These are phyloP conservation scores for Poecile montanus DNA, from an alignment of 2,797 vertebrate species.

Conservation along the genomic window DNA sequence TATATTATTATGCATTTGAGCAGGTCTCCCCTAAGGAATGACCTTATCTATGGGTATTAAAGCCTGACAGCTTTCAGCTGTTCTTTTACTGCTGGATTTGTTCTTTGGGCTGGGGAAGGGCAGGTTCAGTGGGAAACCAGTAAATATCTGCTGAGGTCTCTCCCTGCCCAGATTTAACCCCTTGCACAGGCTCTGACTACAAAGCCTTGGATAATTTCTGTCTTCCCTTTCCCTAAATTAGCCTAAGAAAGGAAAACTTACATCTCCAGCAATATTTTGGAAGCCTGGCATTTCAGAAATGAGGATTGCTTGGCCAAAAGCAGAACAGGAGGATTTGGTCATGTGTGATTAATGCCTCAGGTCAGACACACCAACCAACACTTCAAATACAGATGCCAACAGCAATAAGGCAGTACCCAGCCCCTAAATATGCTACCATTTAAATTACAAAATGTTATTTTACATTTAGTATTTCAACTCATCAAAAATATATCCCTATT, in stretches of 20 bases:
- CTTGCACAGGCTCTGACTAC: background rate
- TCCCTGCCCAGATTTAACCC: background rate
- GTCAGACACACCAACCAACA: accelerated
- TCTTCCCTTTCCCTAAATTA: background rate
- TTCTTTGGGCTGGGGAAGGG: background rate
- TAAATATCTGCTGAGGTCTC: background rate
- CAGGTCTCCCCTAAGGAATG: conserved; percentile 37
- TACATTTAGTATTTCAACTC: background rate
- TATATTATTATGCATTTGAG: conserved; percentile 48
- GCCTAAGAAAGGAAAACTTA: background rate
- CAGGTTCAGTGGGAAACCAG: background rate
- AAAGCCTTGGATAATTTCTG: background rate
- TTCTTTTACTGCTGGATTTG: conserved; percentile 38
- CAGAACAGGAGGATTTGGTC: background rate
- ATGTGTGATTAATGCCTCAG: background rate
- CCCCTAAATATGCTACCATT: background rate
- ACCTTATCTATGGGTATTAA: conserved; percentile 53
- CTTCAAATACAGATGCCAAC: background rate
- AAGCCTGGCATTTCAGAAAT: background rate
- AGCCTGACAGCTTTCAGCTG: conserved; percentile 44
- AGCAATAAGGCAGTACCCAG: background rate
- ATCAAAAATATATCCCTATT: background rate
- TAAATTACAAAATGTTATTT: background rate
- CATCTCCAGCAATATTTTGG: background rate
- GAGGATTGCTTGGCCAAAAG: background rate